phyloP scores from a whole-genome alignment of 2,797 vertebrate species.

The Danio kyathit region DNA sequence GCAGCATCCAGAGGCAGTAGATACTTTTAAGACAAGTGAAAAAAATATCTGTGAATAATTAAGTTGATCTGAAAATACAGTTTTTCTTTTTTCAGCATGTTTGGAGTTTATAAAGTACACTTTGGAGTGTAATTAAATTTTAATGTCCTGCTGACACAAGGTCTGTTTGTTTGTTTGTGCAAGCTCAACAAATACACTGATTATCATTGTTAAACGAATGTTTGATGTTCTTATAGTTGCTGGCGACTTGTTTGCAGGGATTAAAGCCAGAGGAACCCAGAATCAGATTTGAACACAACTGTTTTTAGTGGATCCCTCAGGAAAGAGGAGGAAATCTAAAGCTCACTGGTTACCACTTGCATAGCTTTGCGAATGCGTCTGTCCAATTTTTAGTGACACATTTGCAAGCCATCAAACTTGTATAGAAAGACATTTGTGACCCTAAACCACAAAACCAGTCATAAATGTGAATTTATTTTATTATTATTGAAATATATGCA shows the following conservation, averaged over 20 bases:
- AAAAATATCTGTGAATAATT: constrained; percentile 49
- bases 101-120: constrained; percentile 42
- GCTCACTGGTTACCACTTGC: no score
- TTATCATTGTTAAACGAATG: constrained; percentile 21
- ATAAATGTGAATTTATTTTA: no score
- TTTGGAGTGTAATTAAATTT: constrained; percentile 54
- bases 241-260: background rate
- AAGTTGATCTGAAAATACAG: constrained; percentile 3
- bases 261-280: background rate
- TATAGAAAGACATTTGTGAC: no score
- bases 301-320: background rate
- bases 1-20: constrained; percentile 18
- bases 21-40: constrained; percentile 20
- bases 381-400: no score
- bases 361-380: no score
- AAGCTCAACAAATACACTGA: background rate
- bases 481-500: no score
- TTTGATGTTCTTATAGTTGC: constrained; percentile 19
- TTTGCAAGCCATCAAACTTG: no score
- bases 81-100: constrained; percentile 29
- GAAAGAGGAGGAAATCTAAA: no score
- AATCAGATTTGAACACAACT: background rate
- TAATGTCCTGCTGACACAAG: constrained; percentile 48
- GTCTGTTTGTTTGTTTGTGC: constrained; percentile 18
- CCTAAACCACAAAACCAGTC: no score